Evolutionary conservation across 2,888 invertebrate species (phyloP).

Genomic region (Caenorhabditis plicata): DNA sequence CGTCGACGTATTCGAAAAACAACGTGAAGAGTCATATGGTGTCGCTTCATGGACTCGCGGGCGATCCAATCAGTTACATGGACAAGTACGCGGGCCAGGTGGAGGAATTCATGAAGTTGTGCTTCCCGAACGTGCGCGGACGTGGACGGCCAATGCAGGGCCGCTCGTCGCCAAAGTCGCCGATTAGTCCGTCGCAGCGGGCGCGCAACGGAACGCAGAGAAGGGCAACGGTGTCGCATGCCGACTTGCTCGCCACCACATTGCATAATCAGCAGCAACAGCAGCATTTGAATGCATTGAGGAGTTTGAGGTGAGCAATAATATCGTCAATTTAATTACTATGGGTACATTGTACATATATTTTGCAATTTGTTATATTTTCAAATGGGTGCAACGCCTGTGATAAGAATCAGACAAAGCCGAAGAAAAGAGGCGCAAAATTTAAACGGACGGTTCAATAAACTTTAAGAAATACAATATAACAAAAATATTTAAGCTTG

Average conservation of each 20-base stretch:
- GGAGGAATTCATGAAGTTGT: conserved; percentile 65
- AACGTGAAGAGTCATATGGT: conserved; percentile 65
- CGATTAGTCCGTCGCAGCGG: conserved; percentile 26
- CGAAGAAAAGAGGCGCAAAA: too few relatives aligned
- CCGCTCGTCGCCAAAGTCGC: conserved; percentile 40
- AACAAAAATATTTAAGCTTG: too few relatives aligned
- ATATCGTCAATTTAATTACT: too few relatives aligned
- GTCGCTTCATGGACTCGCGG: conserved; percentile 62
- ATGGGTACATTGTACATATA: neutral
- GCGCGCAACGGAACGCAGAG: neutral
- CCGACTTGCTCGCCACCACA: conserved; percentile 21
- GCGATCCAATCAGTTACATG: conserved; percentile 64
- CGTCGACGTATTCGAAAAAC: conserved; percentile 64
- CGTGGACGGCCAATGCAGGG: conserved; percentile 63
- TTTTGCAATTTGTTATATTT: too few relatives aligned
- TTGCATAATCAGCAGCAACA: conserved; percentile 33
- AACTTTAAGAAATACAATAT: too few relatives aligned
- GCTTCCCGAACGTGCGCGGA: conserved; percentile 64
- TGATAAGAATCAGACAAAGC: too few relatives aligned
- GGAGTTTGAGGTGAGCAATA: conserved; percentile 20
- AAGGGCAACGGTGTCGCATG: conserved; percentile 19
- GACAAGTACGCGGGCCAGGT: conserved; percentile 64
- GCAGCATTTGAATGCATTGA: conserved; percentile 18
- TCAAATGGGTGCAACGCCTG: too few relatives aligned
- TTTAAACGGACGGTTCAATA: too few relatives aligned